Evolutionary conservation across 53 echinoderm and acorn worm species (phyloP).

Genomic region (Glandiceps talaboti): DNA sequence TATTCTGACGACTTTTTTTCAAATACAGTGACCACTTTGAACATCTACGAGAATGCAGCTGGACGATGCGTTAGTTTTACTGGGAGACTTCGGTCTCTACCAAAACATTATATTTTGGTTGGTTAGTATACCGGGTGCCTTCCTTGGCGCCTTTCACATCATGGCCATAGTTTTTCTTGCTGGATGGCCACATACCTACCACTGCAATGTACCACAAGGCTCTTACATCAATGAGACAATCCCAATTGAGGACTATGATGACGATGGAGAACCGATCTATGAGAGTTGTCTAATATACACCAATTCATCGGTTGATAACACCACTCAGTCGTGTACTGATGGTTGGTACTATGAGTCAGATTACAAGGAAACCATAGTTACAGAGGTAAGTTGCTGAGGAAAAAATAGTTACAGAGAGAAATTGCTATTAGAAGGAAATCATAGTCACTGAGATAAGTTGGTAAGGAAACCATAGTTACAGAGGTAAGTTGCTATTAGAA

Average conservation of each 20-base stretch:
- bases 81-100: not conserved
- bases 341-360: not conserved
- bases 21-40: no score
- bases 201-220: not conserved
- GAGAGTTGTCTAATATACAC: no score
- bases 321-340: not conserved
- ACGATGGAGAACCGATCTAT: not conserved
- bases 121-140: not conserved
- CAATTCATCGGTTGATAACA: not conserved
- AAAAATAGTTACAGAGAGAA: no score
- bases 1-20: no score
- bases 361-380: not conserved
- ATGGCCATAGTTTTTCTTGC: not conserved
- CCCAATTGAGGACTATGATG: not conserved
- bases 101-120: not conserved
- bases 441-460: no score
- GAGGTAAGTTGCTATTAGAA: no score
- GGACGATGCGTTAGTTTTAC: not conserved
- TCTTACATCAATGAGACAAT: not conserved
- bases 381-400: no score
- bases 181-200: not conserved
- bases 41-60: not conserved
- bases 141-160: not conserved
- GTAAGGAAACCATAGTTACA: no score
- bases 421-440: no score